Percentiles rank a stretch among this genome's conserved stretches.
phyloP scores from a whole-genome alignment of 2,797 vertebrate genomes.

The Melanotaenia pygmaea region DNA sequence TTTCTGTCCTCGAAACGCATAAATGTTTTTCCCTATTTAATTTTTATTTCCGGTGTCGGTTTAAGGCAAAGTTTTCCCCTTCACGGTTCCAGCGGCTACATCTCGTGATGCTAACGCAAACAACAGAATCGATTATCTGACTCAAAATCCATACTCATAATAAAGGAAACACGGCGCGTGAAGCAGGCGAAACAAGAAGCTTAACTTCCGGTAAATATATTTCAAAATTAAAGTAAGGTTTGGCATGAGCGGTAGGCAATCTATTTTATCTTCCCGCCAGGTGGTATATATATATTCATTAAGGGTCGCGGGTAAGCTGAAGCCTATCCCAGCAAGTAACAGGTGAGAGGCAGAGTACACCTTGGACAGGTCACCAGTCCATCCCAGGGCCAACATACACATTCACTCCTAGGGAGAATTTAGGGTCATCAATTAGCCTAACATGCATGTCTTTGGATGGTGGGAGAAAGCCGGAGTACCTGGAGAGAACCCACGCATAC shows the following conservation, averaged over 20 bases:
- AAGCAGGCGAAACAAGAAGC: fast-evolving
- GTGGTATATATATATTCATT: no score
- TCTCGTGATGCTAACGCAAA: conserved; percentile 12
- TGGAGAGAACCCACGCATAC: no score
- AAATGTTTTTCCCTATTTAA: not conserved
- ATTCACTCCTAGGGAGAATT: no score
- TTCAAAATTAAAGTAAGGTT: conserved; percentile 48
- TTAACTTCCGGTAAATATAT: fast-evolving
- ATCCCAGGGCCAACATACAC: no score
- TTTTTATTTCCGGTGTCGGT: not conserved
- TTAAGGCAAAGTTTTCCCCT: not conserved
- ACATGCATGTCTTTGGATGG: no score
- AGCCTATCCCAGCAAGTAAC: no score
- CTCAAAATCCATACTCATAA: conserved; percentile 50
- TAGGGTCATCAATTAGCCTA: no score
- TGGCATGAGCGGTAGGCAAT: not conserved
- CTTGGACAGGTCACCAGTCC: no score
- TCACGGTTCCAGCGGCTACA: not conserved
- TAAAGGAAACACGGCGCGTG: conserved; percentile 18
- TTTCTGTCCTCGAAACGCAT: not conserved
- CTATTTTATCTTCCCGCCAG: not conserved
- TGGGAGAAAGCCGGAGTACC: no score
- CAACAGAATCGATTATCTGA: conserved; percentile 14
- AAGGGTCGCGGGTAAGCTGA: no score
- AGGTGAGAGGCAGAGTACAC: no score